Evolutionary conservation across 2,113 vertebrate genomes (phyloP).

Genomic region (Perca schrenkii): DNA sequence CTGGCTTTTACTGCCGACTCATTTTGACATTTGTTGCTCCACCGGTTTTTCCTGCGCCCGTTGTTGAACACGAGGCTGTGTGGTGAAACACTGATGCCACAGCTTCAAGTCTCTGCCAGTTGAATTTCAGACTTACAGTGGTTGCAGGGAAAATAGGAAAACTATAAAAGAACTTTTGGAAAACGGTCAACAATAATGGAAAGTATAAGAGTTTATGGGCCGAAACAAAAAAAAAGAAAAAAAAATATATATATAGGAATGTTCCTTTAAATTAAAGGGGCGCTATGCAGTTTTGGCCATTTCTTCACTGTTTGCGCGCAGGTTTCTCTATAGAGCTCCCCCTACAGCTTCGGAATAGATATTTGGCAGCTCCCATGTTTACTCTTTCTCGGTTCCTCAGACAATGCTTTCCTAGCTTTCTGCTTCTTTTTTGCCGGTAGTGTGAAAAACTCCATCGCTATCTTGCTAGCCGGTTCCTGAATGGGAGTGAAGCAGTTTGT

Average conservation of each 20-base stretch:
- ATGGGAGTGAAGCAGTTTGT: too few species aligned
- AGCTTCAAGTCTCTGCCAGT: neutral
- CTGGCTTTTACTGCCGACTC: neutral
- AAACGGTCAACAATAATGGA: neutral
- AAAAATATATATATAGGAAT: too few species aligned
- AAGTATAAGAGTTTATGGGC: neutral
- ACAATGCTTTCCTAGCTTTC: too few species aligned
- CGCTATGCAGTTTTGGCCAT: too few species aligned
- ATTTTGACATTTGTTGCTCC: neutral
- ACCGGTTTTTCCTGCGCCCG: neutral
- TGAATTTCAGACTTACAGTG: neutral
- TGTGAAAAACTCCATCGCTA: too few species aligned
- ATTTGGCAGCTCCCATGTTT: too few species aligned
- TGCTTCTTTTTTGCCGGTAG: too few species aligned
- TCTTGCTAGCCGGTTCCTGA: too few species aligned
- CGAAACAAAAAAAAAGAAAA: neutral
- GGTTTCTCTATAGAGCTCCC: too few species aligned
- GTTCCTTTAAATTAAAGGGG: neutral
- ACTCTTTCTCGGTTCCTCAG: too few species aligned
- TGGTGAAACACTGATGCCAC: neutral
- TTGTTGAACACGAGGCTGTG: neutral
- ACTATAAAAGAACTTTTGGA: neutral
- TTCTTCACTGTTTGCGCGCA: too few species aligned
- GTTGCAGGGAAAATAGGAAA: neutral
- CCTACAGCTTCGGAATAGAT: too few species aligned